phyloP scores from a whole-genome alignment of 2,113 vertebrate genomes.

The Numenius arquata region DNA sequence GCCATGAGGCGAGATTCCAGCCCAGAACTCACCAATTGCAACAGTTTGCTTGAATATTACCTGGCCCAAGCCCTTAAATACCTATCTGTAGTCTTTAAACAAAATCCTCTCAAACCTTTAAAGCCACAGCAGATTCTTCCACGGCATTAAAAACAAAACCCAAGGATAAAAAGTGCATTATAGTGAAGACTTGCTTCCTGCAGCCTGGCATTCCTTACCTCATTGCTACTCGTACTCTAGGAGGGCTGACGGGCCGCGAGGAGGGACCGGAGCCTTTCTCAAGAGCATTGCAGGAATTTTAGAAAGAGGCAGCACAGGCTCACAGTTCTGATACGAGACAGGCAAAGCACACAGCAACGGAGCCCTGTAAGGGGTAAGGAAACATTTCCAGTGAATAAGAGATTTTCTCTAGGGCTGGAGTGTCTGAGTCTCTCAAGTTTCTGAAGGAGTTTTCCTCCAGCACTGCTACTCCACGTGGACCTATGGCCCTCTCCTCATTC shows the following conservation, averaged over 20 bases:
- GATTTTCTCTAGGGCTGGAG: neutral
- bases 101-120: constrained; percentile 11
- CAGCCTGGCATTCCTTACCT: neutral
- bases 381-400: accelerated
- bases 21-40: neutral
- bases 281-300: neutral
- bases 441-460: neutral
- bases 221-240: neutral
- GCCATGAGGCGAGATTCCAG: neutral
- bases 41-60: neutral
- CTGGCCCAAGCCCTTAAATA: neutral
- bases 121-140: neutral
- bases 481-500: neutral
- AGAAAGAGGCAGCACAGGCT: neutral
- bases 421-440: neutral
- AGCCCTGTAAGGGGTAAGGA: neutral
- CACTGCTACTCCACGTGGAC: neutral
- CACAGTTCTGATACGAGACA: neutral
- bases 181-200: neutral
- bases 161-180: neutral
- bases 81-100: neutral
- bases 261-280: neutral
- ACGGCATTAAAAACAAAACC: neutral
- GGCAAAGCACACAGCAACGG: neutral
- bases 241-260: neutral